These are phyloP conservation scores for Silurus meridionalis DNA, from an alignment of 2,113 vertebrate species.

Conservation along the genomic window DNA sequence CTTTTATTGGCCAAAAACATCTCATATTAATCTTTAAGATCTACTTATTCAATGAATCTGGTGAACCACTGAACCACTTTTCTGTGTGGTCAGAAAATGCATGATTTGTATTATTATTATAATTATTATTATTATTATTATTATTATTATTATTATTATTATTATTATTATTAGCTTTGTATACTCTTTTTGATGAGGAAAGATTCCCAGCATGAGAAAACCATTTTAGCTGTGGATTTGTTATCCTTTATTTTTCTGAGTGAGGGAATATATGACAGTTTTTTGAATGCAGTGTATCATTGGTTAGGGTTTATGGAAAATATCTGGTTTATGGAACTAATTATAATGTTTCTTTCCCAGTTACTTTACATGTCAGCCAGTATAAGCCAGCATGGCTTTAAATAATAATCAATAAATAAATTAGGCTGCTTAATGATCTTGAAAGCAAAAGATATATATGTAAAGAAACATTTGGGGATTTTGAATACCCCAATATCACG, in stretches of 20 bases:
- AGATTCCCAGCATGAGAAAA: background rate
- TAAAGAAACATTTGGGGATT: background rate
- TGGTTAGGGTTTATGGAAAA: background rate
- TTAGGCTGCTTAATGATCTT: background rate
- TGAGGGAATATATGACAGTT: background rate
- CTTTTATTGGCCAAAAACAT: background rate
- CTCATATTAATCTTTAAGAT: background rate
- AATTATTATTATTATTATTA: background rate
- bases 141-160: background rate
- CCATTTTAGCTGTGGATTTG: background rate
- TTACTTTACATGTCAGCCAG: background rate
- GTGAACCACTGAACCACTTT: background rate
- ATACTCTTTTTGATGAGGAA: background rate
- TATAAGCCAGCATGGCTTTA: constrained; percentile 4
- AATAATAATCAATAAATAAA: background rate
- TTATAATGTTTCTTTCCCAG: constrained; percentile 11
- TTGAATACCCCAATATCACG: background rate
- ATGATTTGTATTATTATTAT: background rate
- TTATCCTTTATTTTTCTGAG: constrained; percentile 6
- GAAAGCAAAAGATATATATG: background rate
- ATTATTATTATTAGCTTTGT: background rate
- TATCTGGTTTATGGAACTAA: constrained; percentile 6
- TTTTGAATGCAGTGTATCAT: background rate
- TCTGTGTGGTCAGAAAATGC: constrained; percentile 6
- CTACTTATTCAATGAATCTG: background rate